phyloP scores from a whole-genome alignment of 2,797 vertebrate species.

The Megalops cyprinoides region DNA sequence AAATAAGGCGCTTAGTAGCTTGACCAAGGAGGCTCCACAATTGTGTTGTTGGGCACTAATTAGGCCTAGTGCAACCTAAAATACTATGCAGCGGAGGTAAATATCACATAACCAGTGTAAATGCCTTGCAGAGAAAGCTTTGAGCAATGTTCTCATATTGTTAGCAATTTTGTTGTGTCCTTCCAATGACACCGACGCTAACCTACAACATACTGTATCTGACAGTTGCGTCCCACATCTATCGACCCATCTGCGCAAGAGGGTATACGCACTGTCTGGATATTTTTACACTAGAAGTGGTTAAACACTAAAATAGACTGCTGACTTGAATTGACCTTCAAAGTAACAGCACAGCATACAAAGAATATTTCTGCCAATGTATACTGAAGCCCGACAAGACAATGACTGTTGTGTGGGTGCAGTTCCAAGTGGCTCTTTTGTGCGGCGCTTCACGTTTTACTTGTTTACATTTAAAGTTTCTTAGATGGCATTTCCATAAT shows the following conservation, averaged over 20 bases:
- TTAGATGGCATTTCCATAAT: neutral
- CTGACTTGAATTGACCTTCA: slow-evolving; percentile 18
- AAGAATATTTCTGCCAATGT: neutral
- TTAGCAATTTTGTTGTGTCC: neutral
- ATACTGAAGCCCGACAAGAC: slow-evolving; percentile 17
- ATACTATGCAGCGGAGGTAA: neutral
- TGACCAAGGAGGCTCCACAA: too few species aligned
- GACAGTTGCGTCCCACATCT: neutral
- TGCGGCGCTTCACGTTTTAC: neutral
- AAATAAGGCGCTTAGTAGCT: neutral
- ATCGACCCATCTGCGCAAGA: neutral
- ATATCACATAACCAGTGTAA: neutral
- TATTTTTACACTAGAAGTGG: neutral
- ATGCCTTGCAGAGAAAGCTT: neutral
- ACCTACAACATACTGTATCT: neutral
- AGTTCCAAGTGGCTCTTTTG: neutral
- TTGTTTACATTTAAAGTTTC: neutral
- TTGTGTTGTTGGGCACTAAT: neutral
- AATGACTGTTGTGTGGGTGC: neutral
- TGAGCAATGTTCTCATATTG: neutral
- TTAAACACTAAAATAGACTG: neutral
- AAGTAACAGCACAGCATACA: neutral
- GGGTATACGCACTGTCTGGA: slow-evolving; percentile 2
- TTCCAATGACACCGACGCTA: neutral
- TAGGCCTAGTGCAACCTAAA: neutral